Base-by-base conservation (phyloP, 2,113 vertebrate species). In the Sterrhoptilus dennistouni region DNA sequence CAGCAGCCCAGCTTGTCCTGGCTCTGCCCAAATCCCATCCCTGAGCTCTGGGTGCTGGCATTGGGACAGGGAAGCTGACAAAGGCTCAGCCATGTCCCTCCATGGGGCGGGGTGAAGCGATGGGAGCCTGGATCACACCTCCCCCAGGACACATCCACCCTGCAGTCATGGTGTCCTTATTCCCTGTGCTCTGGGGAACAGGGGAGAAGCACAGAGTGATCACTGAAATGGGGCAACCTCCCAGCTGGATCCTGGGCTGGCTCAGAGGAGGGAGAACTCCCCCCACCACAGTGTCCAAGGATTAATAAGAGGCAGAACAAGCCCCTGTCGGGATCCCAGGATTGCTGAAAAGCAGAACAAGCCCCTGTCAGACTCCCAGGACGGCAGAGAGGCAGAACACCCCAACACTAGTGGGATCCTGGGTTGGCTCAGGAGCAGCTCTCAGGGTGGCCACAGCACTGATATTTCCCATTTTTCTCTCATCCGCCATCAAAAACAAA, bases 51-150 rank as follows among this genome's bases (percentile, higher is more conserved):
- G 21, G 36, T 0, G 0, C 59, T 42, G 76, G 22, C 21, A 33
- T 4, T 44, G 31, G 65, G 45, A 42, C 1, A 8, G 1, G 0
- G 40, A 49, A 38, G 38, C 8, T n/a, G 38, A 45, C n/a, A 29
- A n/a, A 49, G 31, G 38, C n/a, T 87, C 78, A 13, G 16, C 8
- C 5, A 0, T 57, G 8, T n/a, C 57, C 27, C 57, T 35, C 11
- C 11, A 0, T 1, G 52, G 60, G 6, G 21, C 0, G 0, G 45
- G 61, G 16, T 22, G 74, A 29, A 70, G 65, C 0, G 0, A 7
- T 31, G 68, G 63, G 36, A n/a, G 31, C 42, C 3, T 0, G 1
- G 54, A 27, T 45, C 77, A 28, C 2, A 2, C 7, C 44, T 40
- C 3, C 9, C 9, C 23, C 33, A 12, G 72, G 31, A 56, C 13